A percentile compares a stretch with the other conserved stretches of the same genome.
Evolutionary conservation across 2,888 invertebrate species (phyloP).

Genomic region (Melanotus villosus): DNA sequence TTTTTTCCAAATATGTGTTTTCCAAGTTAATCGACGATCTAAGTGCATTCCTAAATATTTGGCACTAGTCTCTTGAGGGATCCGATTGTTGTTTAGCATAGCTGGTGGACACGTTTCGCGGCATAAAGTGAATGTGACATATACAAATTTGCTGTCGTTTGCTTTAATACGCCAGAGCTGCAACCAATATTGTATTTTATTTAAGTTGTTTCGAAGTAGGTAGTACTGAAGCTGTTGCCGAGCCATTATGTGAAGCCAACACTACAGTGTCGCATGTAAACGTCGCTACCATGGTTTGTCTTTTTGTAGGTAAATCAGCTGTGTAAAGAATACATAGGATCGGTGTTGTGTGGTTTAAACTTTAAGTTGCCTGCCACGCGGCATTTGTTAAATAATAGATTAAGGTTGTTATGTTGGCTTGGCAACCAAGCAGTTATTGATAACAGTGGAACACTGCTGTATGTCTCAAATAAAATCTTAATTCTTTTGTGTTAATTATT

Average conservation of each 20-base stretch:
- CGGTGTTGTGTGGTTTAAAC: too few relatives aligned
- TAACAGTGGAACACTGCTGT: too few relatives aligned
- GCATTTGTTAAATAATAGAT: too few relatives aligned
- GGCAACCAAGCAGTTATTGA: too few relatives aligned
- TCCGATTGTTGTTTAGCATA: background rate
- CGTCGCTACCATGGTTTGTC: background rate
- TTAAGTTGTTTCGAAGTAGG: background rate
- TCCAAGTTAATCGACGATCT: background rate
- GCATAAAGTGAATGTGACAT: background rate
- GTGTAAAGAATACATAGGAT: too few relatives aligned
- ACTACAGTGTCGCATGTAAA: background rate
- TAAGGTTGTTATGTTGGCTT: too few relatives aligned
- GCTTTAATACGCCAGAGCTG: background rate
- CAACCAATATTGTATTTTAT: background rate
- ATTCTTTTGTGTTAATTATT: too few relatives aligned
- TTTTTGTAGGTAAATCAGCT: background rate
- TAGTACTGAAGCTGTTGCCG: background rate
- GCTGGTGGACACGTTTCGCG: background rate
- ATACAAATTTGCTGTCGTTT: background rate
- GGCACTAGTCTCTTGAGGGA: background rate
- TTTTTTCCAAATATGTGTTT: slow-evolving; percentile 1
- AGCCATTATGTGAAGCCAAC: background rate
- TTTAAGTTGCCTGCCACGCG: too few relatives aligned
- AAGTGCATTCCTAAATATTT: background rate
- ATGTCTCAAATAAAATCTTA: too few relatives aligned